Evolutionary conservation across 2,113 vertebrate species (phyloP).

Genomic region (Cromileptes altivelis): DNA sequence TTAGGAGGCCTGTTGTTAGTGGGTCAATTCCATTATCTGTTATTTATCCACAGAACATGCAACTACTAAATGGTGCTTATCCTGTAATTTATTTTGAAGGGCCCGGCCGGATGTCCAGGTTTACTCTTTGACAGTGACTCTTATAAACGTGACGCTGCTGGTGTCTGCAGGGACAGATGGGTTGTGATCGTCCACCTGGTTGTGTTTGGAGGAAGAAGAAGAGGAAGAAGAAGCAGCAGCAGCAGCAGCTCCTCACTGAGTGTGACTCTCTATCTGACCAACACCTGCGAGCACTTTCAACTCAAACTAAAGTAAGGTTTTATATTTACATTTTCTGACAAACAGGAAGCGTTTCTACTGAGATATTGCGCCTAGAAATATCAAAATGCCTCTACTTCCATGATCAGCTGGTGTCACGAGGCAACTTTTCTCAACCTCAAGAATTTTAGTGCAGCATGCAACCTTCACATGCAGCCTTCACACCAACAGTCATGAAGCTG

Average conservation of each 20-base stretch:
- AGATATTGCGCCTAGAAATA: background rate
- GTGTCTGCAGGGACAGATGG: slow-evolving; percentile 23
- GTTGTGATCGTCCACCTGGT: background rate
- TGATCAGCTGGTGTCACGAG: background rate
- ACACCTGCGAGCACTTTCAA: slow-evolving; percentile 18
- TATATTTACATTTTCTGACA: fast-evolving
- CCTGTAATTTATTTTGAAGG: slow-evolving; percentile 65
- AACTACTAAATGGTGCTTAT: background rate
- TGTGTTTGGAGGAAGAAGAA: background rate
- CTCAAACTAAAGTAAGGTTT: slow-evolving; percentile 25
- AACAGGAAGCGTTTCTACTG: background rate
- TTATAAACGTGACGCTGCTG: background rate
- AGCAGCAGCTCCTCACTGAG: background rate
- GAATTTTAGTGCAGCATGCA: background rate
- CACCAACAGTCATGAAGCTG: too few species aligned
- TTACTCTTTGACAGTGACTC: fast-evolving
- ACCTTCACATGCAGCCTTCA: background rate
- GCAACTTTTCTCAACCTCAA: background rate
- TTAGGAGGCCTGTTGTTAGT: background rate
- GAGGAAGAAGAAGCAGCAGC: background rate
- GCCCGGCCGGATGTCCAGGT: fast-evolving
- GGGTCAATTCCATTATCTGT: too few species aligned
- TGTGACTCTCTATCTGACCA: background rate
- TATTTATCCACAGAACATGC: too few species aligned
- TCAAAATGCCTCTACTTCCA: background rate